Evolutionary conservation across 2,797 vertebrate genomes (phyloP).

Genomic region (Etheostoma nigrum): DNA sequence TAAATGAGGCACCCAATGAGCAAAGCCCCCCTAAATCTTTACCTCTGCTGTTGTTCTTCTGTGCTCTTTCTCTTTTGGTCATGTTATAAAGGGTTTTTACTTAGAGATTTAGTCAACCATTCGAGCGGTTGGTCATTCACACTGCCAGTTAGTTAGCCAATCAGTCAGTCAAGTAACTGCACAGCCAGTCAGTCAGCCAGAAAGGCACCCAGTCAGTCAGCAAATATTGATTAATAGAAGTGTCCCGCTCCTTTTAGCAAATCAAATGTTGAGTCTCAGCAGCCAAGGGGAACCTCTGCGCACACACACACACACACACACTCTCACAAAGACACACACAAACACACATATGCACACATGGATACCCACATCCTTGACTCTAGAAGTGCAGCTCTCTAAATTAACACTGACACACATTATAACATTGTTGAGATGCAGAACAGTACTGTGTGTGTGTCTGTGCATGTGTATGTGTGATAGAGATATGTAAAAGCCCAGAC

Average conservation of each 20-base stretch:
- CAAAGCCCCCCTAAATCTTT: slow-evolving; percentile 1
- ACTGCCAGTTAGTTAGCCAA: slow-evolving; percentile 47
- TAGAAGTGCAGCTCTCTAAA: slow-evolving; percentile 95
- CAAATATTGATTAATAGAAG: slow-evolving; percentile 99
- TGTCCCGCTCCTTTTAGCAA: slow-evolving; percentile 99
- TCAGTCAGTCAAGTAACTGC: slow-evolving; percentile 64
- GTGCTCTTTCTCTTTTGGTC: slow-evolving; percentile 28
- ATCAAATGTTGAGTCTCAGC: slow-evolving; percentile 96
- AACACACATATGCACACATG: slow-evolving; percentile 86
- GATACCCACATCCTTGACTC: slow-evolving; percentile 73
- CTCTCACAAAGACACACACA: slow-evolving; percentile 51
- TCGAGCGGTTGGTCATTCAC: slow-evolving; percentile 67
- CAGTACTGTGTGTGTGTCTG: neutral
- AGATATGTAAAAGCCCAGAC: slow-evolving; percentile 66
- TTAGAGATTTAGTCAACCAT: slow-evolving; percentile 81
- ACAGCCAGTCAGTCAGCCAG: slow-evolving; percentile 87
- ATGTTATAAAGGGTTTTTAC: slow-evolving; percentile 57
- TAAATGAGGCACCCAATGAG: neutral
- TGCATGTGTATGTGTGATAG: neutral
- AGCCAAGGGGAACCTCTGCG: slow-evolving; percentile 87
- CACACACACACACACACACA: slow-evolving; percentile 82
- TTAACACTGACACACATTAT: slow-evolving; percentile 94
- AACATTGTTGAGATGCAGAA: slow-evolving; percentile 68
- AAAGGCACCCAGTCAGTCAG: slow-evolving; percentile 91
- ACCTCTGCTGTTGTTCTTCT: slow-evolving; percentile 13